These are phyloP conservation scores for Antennarius maculatus DNA, from an alignment of 2,797 vertebrate species.

Conservation along the genomic window DNA sequence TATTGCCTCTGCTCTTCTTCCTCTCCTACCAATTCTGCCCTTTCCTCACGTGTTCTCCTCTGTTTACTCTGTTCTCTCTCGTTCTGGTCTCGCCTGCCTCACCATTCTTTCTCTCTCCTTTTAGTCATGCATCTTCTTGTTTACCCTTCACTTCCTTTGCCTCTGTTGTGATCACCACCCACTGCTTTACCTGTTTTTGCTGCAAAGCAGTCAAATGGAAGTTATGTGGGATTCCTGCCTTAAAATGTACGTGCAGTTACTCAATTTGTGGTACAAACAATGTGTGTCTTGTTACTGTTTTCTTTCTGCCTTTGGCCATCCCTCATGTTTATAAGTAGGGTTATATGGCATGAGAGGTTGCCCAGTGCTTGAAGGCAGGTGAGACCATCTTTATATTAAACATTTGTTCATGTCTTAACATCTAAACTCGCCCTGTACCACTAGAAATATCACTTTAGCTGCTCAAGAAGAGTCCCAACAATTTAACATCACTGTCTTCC, in stretches of 20 bases:
- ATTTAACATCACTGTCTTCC: too few species aligned
- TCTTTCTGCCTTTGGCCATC: constrained; percentile 8
- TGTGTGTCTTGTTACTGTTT: constrained; percentile 26
- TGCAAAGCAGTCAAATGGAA: constrained; percentile 43
- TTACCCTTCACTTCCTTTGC: constrained; percentile 23
- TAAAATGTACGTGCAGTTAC: constrained; percentile 45
- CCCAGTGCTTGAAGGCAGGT: too few species aligned
- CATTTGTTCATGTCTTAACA: too few species aligned
- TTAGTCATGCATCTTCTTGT: constrained; percentile 44
- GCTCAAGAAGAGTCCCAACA: too few species aligned
- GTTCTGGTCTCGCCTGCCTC: constrained; percentile 11
- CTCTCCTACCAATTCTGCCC: not conserved
- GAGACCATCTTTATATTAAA: too few species aligned
- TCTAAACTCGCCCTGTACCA: too few species aligned
- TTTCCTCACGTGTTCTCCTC: constrained; percentile 7
- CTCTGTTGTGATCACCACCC: constrained; percentile 49
- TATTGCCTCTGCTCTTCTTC: not conserved
- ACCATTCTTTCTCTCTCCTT: constrained; percentile 18
- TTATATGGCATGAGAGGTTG: constrained; percentile 11
- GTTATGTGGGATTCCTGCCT: constrained; percentile 43
- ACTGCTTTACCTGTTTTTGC: constrained; percentile 49
- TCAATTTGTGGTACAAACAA: constrained; percentile 23
- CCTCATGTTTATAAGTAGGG: not conserved
- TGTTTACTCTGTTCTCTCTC: not conserved
- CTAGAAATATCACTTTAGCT: too few species aligned